These are phyloP conservation scores for Orchesella cincta DNA, from an alignment of 1,140 invertebrate genomes.

Conservation along the genomic window DNA sequence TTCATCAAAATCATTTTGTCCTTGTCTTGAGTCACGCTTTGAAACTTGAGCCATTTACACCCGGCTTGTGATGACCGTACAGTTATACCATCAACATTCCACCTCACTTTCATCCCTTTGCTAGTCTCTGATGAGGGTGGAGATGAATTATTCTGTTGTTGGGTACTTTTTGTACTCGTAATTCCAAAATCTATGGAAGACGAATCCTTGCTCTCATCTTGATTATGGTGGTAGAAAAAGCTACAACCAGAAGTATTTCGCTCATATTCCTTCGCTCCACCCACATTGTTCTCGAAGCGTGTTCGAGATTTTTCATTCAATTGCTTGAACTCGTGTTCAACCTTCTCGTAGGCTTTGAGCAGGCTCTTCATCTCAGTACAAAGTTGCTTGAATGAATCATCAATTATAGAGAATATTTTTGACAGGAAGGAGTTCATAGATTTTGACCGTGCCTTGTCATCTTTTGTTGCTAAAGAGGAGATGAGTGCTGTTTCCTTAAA, in stretches of 20 bases:
- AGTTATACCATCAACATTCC: not conserved
- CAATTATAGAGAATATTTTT: not conserved
- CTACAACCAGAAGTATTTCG: not conserved
- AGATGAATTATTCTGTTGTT: too few relatives aligned
- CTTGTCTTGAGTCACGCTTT: not conserved
- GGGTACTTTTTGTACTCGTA: not conserved
- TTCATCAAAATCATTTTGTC: not conserved
- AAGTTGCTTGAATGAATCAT: not conserved
- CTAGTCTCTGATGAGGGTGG: not conserved
- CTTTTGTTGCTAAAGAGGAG: not conserved
- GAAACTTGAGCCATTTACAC: not conserved
- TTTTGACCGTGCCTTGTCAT: not conserved
- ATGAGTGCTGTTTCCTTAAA: not conserved
- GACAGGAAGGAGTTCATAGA: not conserved
- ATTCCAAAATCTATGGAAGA: not conserved
- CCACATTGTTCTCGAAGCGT: too few relatives aligned
- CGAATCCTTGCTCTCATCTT: not conserved
- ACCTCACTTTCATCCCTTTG: not conserved
- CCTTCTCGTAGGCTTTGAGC: not conserved
- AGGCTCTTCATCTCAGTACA: not conserved
- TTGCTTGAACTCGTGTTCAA: not conserved
- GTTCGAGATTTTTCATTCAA: too few relatives aligned
- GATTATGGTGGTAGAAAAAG: not conserved
- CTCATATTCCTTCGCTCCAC: not conserved
- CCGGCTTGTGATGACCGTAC: not conserved